phyloP scores from a whole-genome alignment of 2,113 vertebrate species.

The Notiomystis cincta region DNA sequence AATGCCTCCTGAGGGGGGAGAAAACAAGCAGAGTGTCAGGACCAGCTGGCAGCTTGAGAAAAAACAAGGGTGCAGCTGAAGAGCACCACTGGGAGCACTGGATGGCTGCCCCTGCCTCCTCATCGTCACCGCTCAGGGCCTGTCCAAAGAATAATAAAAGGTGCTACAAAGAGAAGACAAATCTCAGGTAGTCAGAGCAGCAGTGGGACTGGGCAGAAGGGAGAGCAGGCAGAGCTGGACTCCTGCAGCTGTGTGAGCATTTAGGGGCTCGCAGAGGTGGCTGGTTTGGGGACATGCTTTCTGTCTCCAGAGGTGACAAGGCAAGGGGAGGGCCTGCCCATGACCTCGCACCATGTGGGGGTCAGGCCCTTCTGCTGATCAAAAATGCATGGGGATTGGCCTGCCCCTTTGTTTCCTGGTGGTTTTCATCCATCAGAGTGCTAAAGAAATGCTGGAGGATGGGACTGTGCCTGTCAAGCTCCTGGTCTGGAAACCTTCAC shows the following conservation, averaged over 20 bases:
- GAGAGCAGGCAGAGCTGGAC: not conserved
- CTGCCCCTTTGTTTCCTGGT: not conserved
- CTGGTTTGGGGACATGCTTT: not conserved
- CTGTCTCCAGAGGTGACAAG: constrained; percentile 6
- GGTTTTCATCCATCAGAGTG: not conserved
- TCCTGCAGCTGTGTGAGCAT: not conserved
- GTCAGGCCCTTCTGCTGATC: not conserved
- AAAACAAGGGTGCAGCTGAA: constrained; percentile 23
- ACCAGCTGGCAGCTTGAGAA: constrained; percentile 60
- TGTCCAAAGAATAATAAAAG: constrained; percentile 54
- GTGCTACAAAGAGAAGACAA: constrained; percentile 45
- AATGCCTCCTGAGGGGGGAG: constrained; percentile 21
- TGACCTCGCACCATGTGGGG: not conserved
- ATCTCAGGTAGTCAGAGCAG: not conserved
- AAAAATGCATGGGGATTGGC: not conserved
- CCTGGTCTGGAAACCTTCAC: not conserved
- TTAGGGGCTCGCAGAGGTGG: not conserved
- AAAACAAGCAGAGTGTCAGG: constrained; percentile 44
- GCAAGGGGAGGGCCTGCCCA: not conserved
- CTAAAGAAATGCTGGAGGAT: not conserved
- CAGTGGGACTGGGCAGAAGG: not conserved
- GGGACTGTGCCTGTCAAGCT: not conserved
- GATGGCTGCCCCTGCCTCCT: not conserved
- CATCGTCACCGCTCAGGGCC: constrained; percentile 22
- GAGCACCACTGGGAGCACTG: constrained; percentile 39